A percentile compares a stretch with the other conserved stretches of the same genome.
Conservation (phyloP, 2,113 vertebrate genomes). For the Myotis davidii region DNA sequence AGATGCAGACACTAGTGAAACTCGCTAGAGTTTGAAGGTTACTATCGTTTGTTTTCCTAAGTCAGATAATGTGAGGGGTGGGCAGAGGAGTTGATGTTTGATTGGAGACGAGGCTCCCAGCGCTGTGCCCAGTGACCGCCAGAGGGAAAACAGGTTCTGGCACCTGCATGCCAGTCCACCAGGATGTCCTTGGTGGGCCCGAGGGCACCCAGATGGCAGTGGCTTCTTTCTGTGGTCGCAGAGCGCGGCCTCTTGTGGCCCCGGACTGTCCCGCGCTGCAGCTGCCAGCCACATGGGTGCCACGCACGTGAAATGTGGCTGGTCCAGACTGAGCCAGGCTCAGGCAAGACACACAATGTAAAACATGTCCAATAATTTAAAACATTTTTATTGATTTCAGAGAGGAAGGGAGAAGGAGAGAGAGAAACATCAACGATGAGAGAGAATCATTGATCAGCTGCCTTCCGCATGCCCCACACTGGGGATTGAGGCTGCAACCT, state of each 20-base stretch:
- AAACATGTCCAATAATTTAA: background rate
- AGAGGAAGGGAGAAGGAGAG: too few species aligned
- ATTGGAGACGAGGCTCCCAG: rapidly evolving
- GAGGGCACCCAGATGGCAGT: background rate
- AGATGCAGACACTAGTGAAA: background rate
- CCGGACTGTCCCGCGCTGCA: rapidly evolving
- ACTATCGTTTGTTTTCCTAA: background rate
- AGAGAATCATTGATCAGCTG: too few species aligned
- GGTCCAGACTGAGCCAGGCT: background rate
- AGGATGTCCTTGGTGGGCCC: background rate
- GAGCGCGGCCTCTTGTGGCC: background rate
- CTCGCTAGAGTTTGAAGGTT: background rate
- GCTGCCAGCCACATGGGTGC: background rate
- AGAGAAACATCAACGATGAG: too few species aligned
- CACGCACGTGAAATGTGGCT: background rate
- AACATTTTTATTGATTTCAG: too few species aligned
- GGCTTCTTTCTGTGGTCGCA: background rate
- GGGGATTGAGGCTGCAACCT: too few species aligned
- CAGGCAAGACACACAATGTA: background rate
- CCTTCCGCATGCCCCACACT: too few species aligned
- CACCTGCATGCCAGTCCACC: rapidly evolving
- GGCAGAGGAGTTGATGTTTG: background rate
- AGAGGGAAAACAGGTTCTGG: background rate
- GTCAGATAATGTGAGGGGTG: background rate
- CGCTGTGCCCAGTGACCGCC: background rate